Conservation (phyloP, 2,113 vertebrate genomes). For the Hirundichthys speculiger region DNA sequence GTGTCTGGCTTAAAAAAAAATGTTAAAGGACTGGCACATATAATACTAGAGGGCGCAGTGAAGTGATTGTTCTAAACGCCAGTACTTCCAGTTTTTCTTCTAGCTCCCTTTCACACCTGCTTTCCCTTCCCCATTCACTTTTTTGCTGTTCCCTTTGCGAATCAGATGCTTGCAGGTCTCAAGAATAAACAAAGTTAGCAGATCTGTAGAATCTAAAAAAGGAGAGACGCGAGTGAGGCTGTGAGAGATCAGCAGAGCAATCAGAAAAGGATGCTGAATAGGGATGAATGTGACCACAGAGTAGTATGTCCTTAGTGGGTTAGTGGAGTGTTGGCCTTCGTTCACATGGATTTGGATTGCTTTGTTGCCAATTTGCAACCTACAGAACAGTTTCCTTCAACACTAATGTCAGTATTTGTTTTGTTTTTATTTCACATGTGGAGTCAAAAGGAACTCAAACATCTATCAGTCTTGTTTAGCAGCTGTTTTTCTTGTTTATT, state of each 20-base stretch:
- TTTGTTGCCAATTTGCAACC: slow-evolving; percentile 37
- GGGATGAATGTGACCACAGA: slow-evolving; percentile 71
- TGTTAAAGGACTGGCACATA: too few relatives aligned
- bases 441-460: background rate
- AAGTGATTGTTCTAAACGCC: slow-evolving; percentile 32
- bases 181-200: background rate
- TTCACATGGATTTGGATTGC: slow-evolving; percentile 47
- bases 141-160: too few relatives aligned
- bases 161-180: too few relatives aligned
- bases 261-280: slow-evolving; percentile 32
- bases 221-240: slow-evolving; percentile 27
- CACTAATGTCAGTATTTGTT: background rate
- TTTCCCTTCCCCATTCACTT: background rate
- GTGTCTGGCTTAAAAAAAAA: too few relatives aligned
- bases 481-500: slow-evolving; percentile 12
- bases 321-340: slow-evolving; percentile 62
- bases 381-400: slow-evolving; percentile 16
- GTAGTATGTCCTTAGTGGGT: slow-evolving; percentile 75
- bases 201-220: slow-evolving; percentile 17
- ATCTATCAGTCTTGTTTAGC: slow-evolving; percentile 3
- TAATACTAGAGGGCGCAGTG: slow-evolving; percentile 11
- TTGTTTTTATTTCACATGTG: background rate
- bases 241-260: slow-evolving; percentile 20
- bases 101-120: slow-evolving; percentile 24
- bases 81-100: background rate